Conservation (phyloP, 2,888 invertebrate genomes). For the Drosophila merina region DNA sequence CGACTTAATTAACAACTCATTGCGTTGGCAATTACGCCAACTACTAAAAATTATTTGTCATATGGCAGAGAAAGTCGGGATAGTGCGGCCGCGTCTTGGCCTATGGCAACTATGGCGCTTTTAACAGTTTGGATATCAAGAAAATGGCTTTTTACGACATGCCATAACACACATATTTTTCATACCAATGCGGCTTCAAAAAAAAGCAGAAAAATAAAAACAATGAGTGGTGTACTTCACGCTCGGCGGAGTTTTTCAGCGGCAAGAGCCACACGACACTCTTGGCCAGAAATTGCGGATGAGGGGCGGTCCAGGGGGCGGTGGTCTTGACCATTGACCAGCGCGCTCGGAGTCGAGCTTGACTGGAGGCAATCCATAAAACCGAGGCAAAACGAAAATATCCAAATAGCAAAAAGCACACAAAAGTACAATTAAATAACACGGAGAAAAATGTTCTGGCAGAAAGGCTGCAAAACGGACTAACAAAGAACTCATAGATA, state of each 20-base stretch:
- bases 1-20: conserved; percentile 74
- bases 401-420: conserved; percentile 21
- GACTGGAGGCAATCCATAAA: conserved; percentile 41
- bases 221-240: conserved; percentile 70
- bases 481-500: too few species aligned
- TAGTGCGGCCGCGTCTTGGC: conserved; percentile 51
- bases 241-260: conserved; percentile 55
- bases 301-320: conserved; percentile 19
- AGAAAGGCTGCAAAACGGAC: neutral
- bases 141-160: conserved; percentile 44
- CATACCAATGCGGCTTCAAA: conserved; percentile 29
- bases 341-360: conserved; percentile 42
- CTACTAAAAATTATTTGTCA: conserved; percentile 72
- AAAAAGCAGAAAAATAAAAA: conserved; percentile 26
- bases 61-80: conserved; percentile 71
- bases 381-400: conserved; percentile 39
- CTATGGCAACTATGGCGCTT: conserved; percentile 34
- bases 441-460: conserved; percentile 7
- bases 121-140: conserved; percentile 44
- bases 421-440: neutral
- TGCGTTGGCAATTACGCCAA: conserved; percentile 73
- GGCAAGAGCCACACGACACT: conserved; percentile 78
- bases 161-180: conserved; percentile 51
- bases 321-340: conserved; percentile 72
- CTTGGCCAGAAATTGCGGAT: conserved; percentile 25